Percentiles rank a stretch among this genome's conserved stretches.
Evolutionary conservation across 1,140 invertebrate genomes (phyloP).

Genomic region (Brachystomella parvula): DNA sequence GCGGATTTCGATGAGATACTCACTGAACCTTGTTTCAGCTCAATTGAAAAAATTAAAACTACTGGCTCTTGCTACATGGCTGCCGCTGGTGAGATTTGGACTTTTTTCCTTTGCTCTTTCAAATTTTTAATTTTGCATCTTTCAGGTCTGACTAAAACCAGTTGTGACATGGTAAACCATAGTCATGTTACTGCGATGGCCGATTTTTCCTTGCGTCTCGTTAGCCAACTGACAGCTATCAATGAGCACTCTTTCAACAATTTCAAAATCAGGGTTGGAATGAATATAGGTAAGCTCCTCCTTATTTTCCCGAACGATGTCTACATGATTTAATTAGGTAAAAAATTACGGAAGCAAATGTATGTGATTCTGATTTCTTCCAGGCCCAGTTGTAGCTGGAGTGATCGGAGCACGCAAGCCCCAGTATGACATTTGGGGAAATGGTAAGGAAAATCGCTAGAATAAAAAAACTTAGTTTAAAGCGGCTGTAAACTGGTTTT

Average conservation of each 20-base stretch:
- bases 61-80: conserved; percentile 96
- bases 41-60: conserved; percentile 96
- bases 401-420: conserved; percentile 89
- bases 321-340: too few species aligned
- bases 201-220: conserved; percentile 78
- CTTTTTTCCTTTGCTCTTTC: neutral
- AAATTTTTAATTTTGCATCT: conserved; percentile 18
- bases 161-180: conserved; percentile 66
- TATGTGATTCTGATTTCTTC: neutral
- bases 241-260: conserved; percentile 96
- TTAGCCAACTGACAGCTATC: conserved; percentile 76
- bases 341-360: too few species aligned
- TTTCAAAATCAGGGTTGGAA: conserved; percentile 85
- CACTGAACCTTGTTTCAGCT: conserved; percentile 73
- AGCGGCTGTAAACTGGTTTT: too few species aligned
- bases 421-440: conserved; percentile 84
- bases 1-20: conserved; percentile 91
- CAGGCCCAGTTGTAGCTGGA: conserved; percentile 74
- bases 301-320: conserved; percentile 52
- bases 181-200: conserved; percentile 80
- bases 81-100: conserved; percentile 62
- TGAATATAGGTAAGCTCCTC: conserved; percentile 67
- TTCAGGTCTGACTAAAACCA: conserved; percentile 64
- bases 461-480: too few species aligned
- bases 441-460: too few species aligned